Base-by-base conservation (phyloP, 2,797 vertebrate species). In the Schizothorax lantsangensis region DNA sequence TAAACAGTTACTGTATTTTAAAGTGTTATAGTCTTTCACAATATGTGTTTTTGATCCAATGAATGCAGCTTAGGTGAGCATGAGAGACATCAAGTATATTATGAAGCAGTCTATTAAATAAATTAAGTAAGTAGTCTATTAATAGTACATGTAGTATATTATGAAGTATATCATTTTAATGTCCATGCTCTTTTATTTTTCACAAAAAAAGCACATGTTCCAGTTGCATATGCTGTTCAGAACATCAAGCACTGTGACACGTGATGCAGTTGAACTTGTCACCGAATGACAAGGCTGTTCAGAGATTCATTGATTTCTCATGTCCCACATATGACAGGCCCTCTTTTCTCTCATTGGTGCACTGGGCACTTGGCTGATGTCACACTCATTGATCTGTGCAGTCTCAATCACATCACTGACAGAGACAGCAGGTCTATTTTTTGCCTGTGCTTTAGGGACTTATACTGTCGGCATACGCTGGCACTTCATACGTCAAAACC, bases 321-420 rank as follows among this genome's bases (percentile, higher is more conserved):
- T 83, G 62, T 79, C 80, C 74, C 79, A 62, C 19, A 83, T 79
- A 84, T 79, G 81, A 83, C 86, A 84, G 21, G 38, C 40, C 21
- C 79, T 85, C 71, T 88, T 54, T 64, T 71, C 69, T 85, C 83
- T 69, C 33, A 54, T 79, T 84, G 81, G 78, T 59, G 71, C 26
- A 19, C 47, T 59, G 40, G 71, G n/a, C 71, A 49, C 49, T 64
- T 81, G 62, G 47, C 83, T 82, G 40, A 80, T 77, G 80, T 78
- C 79, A 82, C 79, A 78, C 84, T 82, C 84, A 82, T 86, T 88
- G 87, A 86, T 88, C 84, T 85, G 74, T 85, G 84, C 84, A 81
- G 73, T 88, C 72, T 85, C 83, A 88, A 85, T 88, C 79, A 85
- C 64, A 79, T 79, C 84, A 30, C 84, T 83, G 79, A 83, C 79